phyloP scores from a whole-genome alignment of 2,113 vertebrate genomes.

The Amphiprion percula region DNA sequence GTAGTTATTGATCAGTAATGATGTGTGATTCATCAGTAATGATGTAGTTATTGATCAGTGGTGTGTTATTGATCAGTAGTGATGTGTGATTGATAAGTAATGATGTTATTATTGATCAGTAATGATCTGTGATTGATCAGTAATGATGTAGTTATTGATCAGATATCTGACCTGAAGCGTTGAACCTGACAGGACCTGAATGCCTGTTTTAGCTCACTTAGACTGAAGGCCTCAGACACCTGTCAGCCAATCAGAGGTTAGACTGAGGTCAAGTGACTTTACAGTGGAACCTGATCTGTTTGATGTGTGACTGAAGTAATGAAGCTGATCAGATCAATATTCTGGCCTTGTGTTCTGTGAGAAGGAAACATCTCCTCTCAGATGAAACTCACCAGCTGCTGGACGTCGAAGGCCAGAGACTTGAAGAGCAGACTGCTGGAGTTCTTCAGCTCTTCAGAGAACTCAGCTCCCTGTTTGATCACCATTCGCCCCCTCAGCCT shows the following conservation, averaged over 20 bases:
- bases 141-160: not conserved
- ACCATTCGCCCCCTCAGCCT: conserved; percentile 64
- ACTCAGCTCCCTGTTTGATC: conserved; percentile 67
- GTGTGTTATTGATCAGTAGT: too few species aligned
- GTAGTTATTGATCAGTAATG: too few species aligned
- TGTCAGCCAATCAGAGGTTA: conserved; percentile 62
- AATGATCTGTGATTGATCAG: not conserved
- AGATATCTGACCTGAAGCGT: conserved; percentile 77
- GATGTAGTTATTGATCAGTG: too few species aligned
- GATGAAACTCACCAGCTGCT: conserved; percentile 68
- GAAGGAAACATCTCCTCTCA: not conserved
- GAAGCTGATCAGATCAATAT: too few species aligned
- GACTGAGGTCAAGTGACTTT: conserved; percentile 4
- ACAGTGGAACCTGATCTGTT: not conserved
- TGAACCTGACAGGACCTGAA: conserved; percentile 72
- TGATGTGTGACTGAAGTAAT: too few species aligned
- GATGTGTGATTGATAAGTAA: too few species aligned
- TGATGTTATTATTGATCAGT: too few species aligned
- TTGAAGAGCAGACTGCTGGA: conserved; percentile 74
- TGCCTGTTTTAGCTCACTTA: conserved; percentile 39
- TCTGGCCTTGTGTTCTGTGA: not conserved
- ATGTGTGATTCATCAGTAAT: too few species aligned
- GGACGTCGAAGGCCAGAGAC: conserved; percentile 78
- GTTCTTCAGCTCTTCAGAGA: conserved; percentile 78
- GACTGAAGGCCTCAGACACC: conserved; percentile 68